Base-by-base conservation (phyloP, 2,888 invertebrate genomes). In the Bibio marci region DNA sequence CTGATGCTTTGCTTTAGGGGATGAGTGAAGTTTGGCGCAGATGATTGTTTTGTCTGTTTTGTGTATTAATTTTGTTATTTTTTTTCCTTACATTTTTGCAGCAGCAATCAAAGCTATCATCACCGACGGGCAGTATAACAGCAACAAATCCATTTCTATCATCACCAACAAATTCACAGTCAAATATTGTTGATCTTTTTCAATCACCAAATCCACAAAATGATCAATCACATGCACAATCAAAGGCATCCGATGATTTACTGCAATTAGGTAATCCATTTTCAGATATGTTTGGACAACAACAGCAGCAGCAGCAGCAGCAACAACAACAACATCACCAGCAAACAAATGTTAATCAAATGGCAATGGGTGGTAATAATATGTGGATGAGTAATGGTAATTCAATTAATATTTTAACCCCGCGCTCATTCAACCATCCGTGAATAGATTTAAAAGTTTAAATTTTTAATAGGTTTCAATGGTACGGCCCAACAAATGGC, bases 231-330 rank as follows among this genome's bases (percentile, higher is more conserved):
- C 49, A 54, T 12, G 49, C 53, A 12, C 52, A 55, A n/a, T 57
- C 61, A 44, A 85, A 78, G 62, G 82, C 90, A 17, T 87, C 87
- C 12, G 91, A 91, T 53, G 88, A 91, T 63, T 66, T 92, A 47
- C 69, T 91, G 39, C 80, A 87, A 52, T 67, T 91, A 46, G 82
- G 83, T 33, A 92, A 92, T 67, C 92, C 92, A 10, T 94, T 92
- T 58, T 81, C 86, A 28, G 83, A 86, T 53, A 80, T 81, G 74
- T 81, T 81, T 55, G 52, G 55, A 33, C 53, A 51, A 46, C 54
- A 51, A 51, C 53, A 48, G 53, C 55, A 52, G 35, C 38, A 31
- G 25, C 41, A 22, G 40, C 49, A 15, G 47, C 53, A 22, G 5
- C 22, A 44, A 49, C 56, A 37, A 48, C 55, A 27, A 47, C n/a